Conservation (phyloP, 2,888 invertebrate genomes). For the Portevinia maculata region DNA sequence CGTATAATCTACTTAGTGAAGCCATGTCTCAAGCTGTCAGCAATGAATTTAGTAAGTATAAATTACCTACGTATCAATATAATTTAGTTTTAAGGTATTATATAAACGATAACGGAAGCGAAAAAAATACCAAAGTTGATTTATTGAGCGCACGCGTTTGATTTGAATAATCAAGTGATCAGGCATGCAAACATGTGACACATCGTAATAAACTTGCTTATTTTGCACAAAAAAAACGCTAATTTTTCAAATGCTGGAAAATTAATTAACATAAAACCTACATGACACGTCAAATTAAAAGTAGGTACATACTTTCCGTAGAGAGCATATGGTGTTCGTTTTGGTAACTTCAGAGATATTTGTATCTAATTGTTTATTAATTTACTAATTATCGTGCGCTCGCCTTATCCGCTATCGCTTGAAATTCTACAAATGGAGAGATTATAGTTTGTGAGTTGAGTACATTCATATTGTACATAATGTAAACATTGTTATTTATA, state of each 20-base stretch:
- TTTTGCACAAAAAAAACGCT: not conserved
- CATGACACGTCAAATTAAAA: not conserved
- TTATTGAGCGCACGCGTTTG: slow-evolving; percentile 31
- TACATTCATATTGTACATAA: too few relatives aligned
- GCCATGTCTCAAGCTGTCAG: slow-evolving; percentile 85
- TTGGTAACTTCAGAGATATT: not conserved
- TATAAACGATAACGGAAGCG: not conserved
- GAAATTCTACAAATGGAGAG: not conserved
- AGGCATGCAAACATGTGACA: not conserved
- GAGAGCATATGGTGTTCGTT: not conserved
- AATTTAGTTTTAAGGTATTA: not conserved
- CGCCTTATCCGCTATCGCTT: not conserved
- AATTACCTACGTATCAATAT: slow-evolving; percentile 14
- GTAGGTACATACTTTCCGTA: not conserved
- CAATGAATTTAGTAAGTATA: slow-evolving; percentile 85
- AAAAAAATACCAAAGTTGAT: slow-evolving; percentile 13
- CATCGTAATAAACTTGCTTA: not conserved
- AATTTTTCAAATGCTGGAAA: slow-evolving; percentile 5
- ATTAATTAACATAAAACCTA: not conserved
- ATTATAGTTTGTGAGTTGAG: not conserved
- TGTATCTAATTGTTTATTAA: slow-evolving; percentile 15
- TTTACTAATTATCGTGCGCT: not conserved
- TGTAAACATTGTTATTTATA: too few relatives aligned
- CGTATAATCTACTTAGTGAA: slow-evolving; percentile 84
- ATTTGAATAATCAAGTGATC: slow-evolving; percentile 23